Evolutionary conservation across 1,140 invertebrate species (phyloP).

Genomic region (Bacillus rossius): DNA sequence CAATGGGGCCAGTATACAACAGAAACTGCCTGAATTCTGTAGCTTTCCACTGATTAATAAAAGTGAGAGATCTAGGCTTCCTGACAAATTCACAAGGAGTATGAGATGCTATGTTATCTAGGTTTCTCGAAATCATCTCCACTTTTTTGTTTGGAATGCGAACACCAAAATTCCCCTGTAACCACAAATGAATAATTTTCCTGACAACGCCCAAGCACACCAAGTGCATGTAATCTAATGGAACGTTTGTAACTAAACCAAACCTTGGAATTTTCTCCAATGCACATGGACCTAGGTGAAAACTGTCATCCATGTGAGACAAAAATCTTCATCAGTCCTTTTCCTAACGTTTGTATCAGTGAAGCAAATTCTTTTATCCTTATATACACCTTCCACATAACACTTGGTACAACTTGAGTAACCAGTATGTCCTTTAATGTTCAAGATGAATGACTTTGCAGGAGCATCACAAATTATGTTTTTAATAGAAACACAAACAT

Average conservation of each 20-base stretch:
- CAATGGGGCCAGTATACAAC: constrained; percentile 10
- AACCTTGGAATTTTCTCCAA: constrained; percentile 7
- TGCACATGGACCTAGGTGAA: constrained; percentile 2
- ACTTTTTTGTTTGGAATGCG: constrained; percentile 3
- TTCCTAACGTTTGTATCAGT: neutral
- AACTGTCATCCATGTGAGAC: neutral
- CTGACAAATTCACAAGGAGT: constrained; percentile 6
- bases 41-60: constrained; percentile 8
- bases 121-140: neutral
- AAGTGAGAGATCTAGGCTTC: constrained; percentile 1
- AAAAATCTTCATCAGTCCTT: constrained; percentile 7
- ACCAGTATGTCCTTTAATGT: constrained; percentile 8
- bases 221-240: neutral
- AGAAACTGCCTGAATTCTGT: constrained; percentile 13
- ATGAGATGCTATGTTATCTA: neutral
- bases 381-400: constrained; percentile 3
- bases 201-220: neutral
- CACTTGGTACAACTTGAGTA: constrained; percentile 8
- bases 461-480: neutral
- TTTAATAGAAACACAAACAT: neutral
- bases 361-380: constrained; percentile 7
- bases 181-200: constrained; percentile 5
- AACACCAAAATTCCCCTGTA: constrained; percentile 4
- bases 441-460: too few relatives aligned
- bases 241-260: constrained; percentile 9